These are phyloP conservation scores for Otolemur garnettii DNA, from an alignment of 2,113 vertebrate genomes.

Conservation along the genomic window DNA sequence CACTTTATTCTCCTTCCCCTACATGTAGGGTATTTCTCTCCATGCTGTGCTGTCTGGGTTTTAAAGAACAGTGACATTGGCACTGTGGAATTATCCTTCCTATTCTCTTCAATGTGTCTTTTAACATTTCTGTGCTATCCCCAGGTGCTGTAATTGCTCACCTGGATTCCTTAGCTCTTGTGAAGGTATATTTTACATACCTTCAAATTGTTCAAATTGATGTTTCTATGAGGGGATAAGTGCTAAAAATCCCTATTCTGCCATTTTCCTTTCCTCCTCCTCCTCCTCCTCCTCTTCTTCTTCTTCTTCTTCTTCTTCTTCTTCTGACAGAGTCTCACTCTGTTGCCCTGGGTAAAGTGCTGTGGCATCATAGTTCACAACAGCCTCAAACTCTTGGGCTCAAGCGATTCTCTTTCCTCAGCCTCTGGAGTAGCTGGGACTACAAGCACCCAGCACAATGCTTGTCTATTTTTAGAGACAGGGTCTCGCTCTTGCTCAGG, in stretches of 20 bases:
- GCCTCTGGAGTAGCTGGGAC: too few species aligned
- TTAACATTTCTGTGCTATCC: neutral
- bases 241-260: neutral
- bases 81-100: neutral
- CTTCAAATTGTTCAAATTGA: neutral
- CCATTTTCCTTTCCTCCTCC: neutral
- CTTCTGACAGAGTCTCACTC: too few species aligned
- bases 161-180: neutral
- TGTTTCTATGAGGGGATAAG: neutral
- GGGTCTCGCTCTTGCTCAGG: too few species aligned
- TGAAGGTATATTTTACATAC: neutral
- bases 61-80: neutral
- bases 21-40: neutral
- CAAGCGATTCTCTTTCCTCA: too few species aligned
- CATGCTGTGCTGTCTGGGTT: neutral
- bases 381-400: too few species aligned
- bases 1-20: neutral
- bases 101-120: neutral
- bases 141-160: neutral
- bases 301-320: too few species aligned
- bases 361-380: too few species aligned
- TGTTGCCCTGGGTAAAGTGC: too few species aligned
- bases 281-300: too few species aligned
- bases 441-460: too few species aligned
- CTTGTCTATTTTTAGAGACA: too few species aligned